These are phyloP conservation scores for Gonatopus flavifemur DNA, from an alignment of 1,140 invertebrate genomes.

Conservation along the genomic window DNA sequence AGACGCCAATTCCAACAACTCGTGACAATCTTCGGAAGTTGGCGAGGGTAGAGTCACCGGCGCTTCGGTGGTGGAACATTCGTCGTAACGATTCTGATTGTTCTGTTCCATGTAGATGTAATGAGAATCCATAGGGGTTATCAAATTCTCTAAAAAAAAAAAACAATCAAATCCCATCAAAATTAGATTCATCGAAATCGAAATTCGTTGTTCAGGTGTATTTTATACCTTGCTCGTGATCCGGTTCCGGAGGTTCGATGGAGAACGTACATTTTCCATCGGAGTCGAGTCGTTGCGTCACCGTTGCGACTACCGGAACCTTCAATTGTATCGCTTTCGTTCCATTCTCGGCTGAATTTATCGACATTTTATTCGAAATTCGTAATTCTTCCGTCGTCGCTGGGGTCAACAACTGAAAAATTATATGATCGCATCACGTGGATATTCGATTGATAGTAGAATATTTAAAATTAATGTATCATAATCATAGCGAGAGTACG, in stretches of 20 bases:
- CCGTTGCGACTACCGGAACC: slow-evolving; percentile 60
- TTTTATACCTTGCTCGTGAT: slow-evolving; percentile 47
- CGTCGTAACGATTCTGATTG: slow-evolving; percentile 19
- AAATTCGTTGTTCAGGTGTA: background rate
- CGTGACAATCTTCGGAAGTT: slow-evolving; percentile 45
- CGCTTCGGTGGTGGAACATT: slow-evolving; percentile 8
- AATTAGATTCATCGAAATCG: slow-evolving; percentile 9
- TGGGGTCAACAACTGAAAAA: slow-evolving; percentile 53
- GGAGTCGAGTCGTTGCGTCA: slow-evolving; percentile 51
- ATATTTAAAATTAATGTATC: background rate
- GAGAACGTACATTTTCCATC: slow-evolving; percentile 53
- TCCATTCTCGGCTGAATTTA: slow-evolving; percentile 42
- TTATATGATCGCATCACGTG: background rate
- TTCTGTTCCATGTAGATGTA: slow-evolving; percentile 17
- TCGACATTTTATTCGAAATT: slow-evolving; percentile 51
- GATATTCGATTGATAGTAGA: background rate
- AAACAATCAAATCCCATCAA: slow-evolving; percentile 4
- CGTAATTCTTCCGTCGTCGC: slow-evolving; percentile 58
- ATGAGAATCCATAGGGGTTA: slow-evolving; percentile 28
- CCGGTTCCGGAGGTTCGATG: slow-evolving; percentile 50
- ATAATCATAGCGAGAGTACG: slow-evolving; percentile 33
- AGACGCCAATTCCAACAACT: slow-evolving; percentile 52
- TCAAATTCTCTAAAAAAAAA: slow-evolving; percentile 5
- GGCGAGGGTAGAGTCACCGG: too few species aligned
- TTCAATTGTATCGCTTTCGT: slow-evolving; percentile 59